These are phyloP conservation scores for Octonoba sinensis DNA, from an alignment of 2,888 invertebrate genomes.

Conservation along the genomic window DNA sequence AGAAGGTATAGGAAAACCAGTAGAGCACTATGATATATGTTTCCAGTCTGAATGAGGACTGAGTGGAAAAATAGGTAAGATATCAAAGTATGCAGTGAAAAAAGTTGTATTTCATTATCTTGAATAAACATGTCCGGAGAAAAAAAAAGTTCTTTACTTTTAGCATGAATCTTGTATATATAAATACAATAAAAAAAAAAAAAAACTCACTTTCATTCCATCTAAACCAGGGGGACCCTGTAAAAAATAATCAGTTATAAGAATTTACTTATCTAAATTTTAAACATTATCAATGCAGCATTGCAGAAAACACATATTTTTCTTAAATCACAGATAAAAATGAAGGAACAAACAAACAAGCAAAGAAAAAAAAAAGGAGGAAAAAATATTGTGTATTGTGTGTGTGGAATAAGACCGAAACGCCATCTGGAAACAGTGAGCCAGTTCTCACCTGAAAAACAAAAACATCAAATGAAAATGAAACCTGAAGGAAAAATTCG, in stretches of 20 bases:
- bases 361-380: conserved; percentile 4
- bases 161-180: no score
- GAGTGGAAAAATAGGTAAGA: no score
- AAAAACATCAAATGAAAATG: conserved; percentile 7
- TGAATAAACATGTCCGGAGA: no score
- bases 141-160: no score
- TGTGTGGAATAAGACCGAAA: not conserved
- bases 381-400: conserved; percentile 13
- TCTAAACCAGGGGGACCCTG: conserved; percentile 94
- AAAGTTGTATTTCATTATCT: no score
- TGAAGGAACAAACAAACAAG: no score
- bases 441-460: conserved; percentile 18
- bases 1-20: no score
- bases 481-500: not conserved
- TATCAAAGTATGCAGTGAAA: no score
- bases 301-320: not conserved
- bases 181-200: no score
- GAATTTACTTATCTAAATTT: not conserved
- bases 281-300: not conserved
- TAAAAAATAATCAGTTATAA: conserved; percentile 9
- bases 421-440: not conserved
- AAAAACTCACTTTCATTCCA: conserved; percentile 89
- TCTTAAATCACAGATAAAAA: no score
- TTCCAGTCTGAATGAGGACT: no score
- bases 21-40: no score